These are phyloP conservation scores for Lochmaea capreae DNA, from an alignment of 2,888 invertebrate species.

Conservation along the genomic window DNA sequence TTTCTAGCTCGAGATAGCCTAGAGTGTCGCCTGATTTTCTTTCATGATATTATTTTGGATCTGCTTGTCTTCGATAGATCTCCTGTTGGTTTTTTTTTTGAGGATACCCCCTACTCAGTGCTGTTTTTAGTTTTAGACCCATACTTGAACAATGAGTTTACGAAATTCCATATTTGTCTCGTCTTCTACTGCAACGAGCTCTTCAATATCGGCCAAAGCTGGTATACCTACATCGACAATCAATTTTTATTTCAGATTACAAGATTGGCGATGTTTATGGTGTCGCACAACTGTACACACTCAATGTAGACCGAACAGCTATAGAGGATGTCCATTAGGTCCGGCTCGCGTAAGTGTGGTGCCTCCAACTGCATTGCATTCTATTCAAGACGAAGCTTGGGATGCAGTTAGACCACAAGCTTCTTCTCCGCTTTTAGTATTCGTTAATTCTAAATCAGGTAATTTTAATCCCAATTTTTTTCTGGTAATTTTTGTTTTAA, in stretches of 20 bases:
- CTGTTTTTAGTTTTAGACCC: too few species aligned
- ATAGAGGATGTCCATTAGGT: conserved; percentile 86
- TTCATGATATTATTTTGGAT: too few species aligned
- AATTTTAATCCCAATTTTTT: conserved; percentile 28
- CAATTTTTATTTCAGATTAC: conserved; percentile 71
- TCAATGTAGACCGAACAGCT: conserved; percentile 85
- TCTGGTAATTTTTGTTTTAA: not conserved
- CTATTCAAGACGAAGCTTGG: conserved; percentile 94
- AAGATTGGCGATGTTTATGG: conserved; percentile 98
- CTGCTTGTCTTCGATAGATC: too few species aligned
- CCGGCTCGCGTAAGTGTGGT: conserved; percentile 92
- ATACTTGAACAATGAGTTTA: too few species aligned
- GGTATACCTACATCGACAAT: too few species aligned
- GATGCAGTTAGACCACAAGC: conserved; percentile 80
- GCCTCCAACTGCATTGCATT: conserved; percentile 93
- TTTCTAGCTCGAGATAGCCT: too few species aligned
- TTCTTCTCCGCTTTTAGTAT: conserved; percentile 86
- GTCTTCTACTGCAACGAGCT: too few species aligned
- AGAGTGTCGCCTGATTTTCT: too few species aligned
- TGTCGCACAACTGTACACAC: conserved; percentile 93
- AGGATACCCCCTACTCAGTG: too few species aligned
- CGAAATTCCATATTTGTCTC: too few species aligned
- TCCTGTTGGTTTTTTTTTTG: too few species aligned
- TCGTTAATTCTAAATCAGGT: conserved; percentile 96
- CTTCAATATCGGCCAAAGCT: too few species aligned